Base-by-base conservation (phyloP, 2,797 vertebrate genomes). In the Salmo trutta region DNA sequence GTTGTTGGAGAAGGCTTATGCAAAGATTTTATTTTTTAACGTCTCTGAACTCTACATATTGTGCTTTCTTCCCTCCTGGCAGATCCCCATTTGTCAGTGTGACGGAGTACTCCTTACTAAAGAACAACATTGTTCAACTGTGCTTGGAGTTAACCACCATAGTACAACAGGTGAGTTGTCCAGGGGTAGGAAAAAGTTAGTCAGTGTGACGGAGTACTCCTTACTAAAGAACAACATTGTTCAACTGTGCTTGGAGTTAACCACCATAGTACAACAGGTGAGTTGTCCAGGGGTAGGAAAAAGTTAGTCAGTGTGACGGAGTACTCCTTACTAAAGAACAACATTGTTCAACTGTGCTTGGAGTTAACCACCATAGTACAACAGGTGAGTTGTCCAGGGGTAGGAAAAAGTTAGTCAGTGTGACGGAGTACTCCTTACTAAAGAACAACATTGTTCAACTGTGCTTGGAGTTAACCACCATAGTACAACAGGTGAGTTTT, bases 401-500 rank as follows among this genome's bases (percentile, higher is more conserved):
- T 7, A 56, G 29, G 27, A n/a, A n/a, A n/a, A n/a, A n/a, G n/a
- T n/a, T n/a, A n/a, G 95, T 96, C 88, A 95, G 93, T 5, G 95
- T 96, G 87, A 93, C 94, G 80, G 96, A 96, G 88, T 95, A 96
- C 84, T 95, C 94, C 19, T 91, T 95, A 87, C 90, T 96, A 91
- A 96, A 96, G 92, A 96, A 93, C 86, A 94, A 96, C 85, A 94
- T 96, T 84, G 94, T 95, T 91, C 95, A 96, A 92, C 91, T 94
- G 89, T 95, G 94, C 91, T 93, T 95, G 92, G 95, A 96, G 92
- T 90, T 96, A 81, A 96, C 94, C 74, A 92, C 95, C 84, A 95
- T 95, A 79, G 95, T 95, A 89, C 95, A 96, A 90, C 94, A 96
- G 94, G 95, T 96, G 93, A 87, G 71, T 19, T 62, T 33, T 33